These are phyloP conservation scores for Amblyraja radiata DNA, from an alignment of 2,797 vertebrate species.

Conservation along the genomic window DNA sequence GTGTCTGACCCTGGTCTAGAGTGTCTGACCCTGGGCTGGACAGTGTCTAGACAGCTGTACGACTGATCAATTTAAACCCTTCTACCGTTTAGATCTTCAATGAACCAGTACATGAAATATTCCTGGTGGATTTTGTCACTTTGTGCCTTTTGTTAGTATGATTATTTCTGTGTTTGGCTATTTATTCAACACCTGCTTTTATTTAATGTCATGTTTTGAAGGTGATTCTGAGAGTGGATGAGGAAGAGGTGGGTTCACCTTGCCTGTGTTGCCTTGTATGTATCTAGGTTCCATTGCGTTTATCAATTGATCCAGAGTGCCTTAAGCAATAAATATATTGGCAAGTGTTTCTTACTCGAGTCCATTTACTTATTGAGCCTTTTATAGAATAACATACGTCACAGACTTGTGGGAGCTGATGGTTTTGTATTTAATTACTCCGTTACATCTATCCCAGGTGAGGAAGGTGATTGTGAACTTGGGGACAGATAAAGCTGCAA, in stretches of 20 bases:
- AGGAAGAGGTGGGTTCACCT: neutral
- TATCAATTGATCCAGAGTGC: neutral
- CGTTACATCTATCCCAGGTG: no score
- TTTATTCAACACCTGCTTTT: conserved; percentile 14
- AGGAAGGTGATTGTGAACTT: no score
- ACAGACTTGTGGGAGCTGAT: neutral
- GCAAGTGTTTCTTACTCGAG: neutral
- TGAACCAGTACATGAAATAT: neutral
- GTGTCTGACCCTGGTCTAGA: no score
- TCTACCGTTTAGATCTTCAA: neutral
- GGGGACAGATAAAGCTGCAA: no score
- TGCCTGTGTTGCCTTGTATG: neutral
- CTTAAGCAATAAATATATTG: conserved; percentile 19
- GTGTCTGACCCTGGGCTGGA: no score
- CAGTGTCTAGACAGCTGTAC: neutral
- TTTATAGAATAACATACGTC: neutral
- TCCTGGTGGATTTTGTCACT: neutral
- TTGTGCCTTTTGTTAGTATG: neutral
- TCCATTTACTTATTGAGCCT: neutral
- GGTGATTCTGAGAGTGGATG: neutral
- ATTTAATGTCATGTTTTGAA: conserved; percentile 8
- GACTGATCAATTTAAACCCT: neutral
- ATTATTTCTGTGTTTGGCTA: neutral
- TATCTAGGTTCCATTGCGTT: neutral
- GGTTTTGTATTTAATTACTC: no score